These are phyloP conservation scores for Drosophila aff. DNA, from an alignment of 1,140 invertebrate genomes.

Conservation along the genomic window DNA sequence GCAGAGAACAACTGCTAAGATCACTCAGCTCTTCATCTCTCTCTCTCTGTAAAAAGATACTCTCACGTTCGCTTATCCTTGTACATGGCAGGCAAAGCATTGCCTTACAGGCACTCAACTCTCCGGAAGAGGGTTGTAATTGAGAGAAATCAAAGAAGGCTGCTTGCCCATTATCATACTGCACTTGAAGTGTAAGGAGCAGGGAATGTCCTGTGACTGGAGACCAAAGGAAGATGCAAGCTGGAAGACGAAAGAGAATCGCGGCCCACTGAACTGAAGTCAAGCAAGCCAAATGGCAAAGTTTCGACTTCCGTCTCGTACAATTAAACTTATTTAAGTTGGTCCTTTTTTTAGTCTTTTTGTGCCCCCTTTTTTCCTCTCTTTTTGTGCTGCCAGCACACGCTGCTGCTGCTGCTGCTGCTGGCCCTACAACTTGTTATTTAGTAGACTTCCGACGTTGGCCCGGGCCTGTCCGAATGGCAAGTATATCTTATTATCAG, in stretches of 20 bases:
- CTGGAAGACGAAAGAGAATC: background rate
- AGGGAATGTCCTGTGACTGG: background rate
- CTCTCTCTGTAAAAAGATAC: too few species aligned
- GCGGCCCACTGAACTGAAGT: background rate
- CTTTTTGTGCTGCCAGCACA: constrained; percentile 9
- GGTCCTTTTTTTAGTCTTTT: constrained; percentile 5
- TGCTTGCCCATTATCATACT: background rate
- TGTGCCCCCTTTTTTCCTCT: too few species aligned
- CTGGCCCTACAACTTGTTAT: constrained; percentile 34
- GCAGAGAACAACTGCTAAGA: too few species aligned
- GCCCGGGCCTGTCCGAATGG: constrained; percentile 32
- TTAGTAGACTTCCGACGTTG: constrained; percentile 44
- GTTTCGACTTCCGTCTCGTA: constrained; percentile 46
- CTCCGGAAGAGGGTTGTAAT: background rate
- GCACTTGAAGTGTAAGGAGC: background rate
- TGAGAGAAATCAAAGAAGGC: background rate
- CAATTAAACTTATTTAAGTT: constrained; percentile 69
- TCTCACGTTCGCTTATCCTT: too few species aligned
- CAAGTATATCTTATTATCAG: constrained; percentile 66
- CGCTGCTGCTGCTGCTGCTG: constrained; percentile 16
- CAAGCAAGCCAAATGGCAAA: constrained; percentile 38
- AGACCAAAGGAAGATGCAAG: background rate
- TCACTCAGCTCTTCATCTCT: too few species aligned
- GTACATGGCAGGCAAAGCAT: too few species aligned
- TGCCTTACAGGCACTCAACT: background rate